A percentile compares a stretch with the other conserved stretches of the same genome.
Evolutionary conservation across 2,888 invertebrate genomes (phyloP).

Genomic region (Lepidocyrtinus sp.): DNA sequence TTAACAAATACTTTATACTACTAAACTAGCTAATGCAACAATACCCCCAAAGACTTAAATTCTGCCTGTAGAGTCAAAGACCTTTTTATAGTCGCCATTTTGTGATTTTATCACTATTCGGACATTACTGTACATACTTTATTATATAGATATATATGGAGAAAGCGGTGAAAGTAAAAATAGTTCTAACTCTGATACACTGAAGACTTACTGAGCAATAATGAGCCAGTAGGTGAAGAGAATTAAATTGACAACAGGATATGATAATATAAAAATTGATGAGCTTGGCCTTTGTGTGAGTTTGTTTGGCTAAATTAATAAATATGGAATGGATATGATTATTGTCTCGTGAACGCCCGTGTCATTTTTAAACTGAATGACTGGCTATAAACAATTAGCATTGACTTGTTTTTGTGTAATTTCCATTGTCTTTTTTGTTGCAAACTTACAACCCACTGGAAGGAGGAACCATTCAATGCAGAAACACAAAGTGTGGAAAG

Average conservation of each 20-base stretch:
- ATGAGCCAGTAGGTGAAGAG: not conserved
- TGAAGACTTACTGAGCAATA: conserved; percentile 37
- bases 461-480: conserved; percentile 80
- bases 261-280: conserved; percentile 5
- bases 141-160: not conserved
- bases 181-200: not conserved
- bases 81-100: too few relatives aligned
- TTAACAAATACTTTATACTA: not conserved
- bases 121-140: too few relatives aligned
- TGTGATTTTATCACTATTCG: too few relatives aligned
- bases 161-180: conserved; percentile 16
- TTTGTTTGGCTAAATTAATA: not conserved
- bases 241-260: not conserved
- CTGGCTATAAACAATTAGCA: not conserved
- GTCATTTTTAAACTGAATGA: not conserved
- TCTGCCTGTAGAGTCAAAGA: too few relatives aligned
- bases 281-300: not conserved
- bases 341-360: conserved; percentile 3
- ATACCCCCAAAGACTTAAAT: too few relatives aligned
- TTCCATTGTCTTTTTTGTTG: conserved; percentile 18
- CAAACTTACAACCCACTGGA: conserved; percentile 67
- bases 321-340: not conserved
- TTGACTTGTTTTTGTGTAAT: conserved; percentile 35
- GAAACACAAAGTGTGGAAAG: conserved; percentile 86
- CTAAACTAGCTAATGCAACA: too few relatives aligned